Base-by-base conservation (phyloP, 2,797 vertebrate genomes). In the Discoglossus pictus region DNA sequence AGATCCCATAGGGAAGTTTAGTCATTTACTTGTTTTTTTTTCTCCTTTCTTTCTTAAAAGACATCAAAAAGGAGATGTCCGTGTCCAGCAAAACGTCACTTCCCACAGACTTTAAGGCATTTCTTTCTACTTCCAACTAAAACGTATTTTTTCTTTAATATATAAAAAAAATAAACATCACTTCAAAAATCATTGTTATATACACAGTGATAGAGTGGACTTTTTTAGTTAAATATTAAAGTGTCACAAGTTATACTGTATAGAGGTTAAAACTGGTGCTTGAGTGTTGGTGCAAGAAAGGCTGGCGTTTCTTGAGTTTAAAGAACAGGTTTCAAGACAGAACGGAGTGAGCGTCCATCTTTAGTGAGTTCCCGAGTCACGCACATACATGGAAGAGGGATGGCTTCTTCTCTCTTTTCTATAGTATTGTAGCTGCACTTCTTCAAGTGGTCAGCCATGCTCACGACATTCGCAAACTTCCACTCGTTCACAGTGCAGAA, bases 371-470 rank as follows among this genome's bases (percentile, higher is more conserved):
- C 97, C 68, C 95, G 86, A 13, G 97, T 97, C 80, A 98, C 96
- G 66, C 97, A 98, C 97, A 99, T 99, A 78, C 97, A 99, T 0
- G 97, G 97, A 80, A 99, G 80, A 0, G 97, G 97, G 62, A 99
- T 83, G 0, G 97, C 97, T 72, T 98, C 97, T 68, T 97, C 93
- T 21, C 92, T 88, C 1, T 90, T 94, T 59, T 95, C 70, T 11
- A 98, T 83, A 0, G 87, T 89, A 61, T 99, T 98, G 82, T 94
- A 99, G 84, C 88, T 93, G 84, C 97, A 99, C 69, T 90, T 94
- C 89, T 98, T 98, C 82, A 99, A 86, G 83, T 99, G 97, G 83
- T 99, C 97, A 18, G 97, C 97, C 95, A 99, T 99, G 89, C 96
- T 99, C 75, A 94, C 79, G 64, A 97, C 94, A 86, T 99, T 93